phyloP scores from a whole-genome alignment of 2,113 vertebrate genomes.

The Tragelaphus scriptus region DNA sequence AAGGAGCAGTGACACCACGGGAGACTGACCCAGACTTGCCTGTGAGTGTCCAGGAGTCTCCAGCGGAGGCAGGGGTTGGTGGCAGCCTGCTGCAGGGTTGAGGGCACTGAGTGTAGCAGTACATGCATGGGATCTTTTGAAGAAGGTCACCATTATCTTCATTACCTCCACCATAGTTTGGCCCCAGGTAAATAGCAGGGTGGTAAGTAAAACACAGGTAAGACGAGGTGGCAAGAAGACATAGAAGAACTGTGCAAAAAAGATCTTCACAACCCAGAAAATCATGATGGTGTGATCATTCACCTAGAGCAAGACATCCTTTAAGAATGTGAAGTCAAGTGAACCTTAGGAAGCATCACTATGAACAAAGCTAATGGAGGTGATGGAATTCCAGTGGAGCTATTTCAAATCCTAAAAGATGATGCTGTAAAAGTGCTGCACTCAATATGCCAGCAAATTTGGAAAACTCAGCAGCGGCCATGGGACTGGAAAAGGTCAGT shows the following conservation, averaged over 20 bases:
- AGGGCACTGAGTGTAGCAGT: neutral
- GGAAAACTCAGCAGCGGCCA: too few relatives aligned
- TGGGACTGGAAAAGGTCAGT: too few relatives aligned
- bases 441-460: too few relatives aligned
- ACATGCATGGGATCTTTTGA: neutral
- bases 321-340: neutral
- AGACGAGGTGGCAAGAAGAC: neutral
- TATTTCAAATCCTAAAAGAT: too few relatives aligned
- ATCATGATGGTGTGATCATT: neutral
- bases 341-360: neutral
- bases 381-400: neutral
- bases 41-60: neutral
- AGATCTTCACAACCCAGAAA: neutral
- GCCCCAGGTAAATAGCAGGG: neutral
- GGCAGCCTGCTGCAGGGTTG: neutral
- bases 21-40: neutral
- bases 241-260: neutral
- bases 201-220: neutral
- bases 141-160: neutral
- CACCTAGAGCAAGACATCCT: neutral
- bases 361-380: neutral
- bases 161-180: neutral
- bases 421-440: too few relatives aligned
- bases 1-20: accelerated
- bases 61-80: neutral